Conservation (phyloP, 1,140 invertebrate species). For the Sarcophaga peregrina region DNA sequence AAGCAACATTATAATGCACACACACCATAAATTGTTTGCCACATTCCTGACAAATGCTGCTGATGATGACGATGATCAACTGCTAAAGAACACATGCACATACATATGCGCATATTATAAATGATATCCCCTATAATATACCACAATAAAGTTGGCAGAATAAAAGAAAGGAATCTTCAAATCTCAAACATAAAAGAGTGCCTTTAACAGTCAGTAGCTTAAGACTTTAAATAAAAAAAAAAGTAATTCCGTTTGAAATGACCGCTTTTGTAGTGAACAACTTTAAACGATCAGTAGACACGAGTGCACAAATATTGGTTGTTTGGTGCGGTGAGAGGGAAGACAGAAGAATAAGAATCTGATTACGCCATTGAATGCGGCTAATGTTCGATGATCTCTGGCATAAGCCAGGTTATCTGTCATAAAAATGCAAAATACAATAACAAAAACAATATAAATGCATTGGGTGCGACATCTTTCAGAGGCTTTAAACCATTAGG, state of each 20-base stretch:
- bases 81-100: not conserved
- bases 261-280: not conserved
- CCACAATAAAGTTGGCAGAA: not conserved
- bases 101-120: not conserved
- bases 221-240: not conserved
- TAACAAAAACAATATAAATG: not conserved
- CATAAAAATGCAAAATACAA: constrained; percentile 1
- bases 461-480: constrained; percentile 37
- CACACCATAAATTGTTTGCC: too few relatives aligned
- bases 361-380: not conserved
- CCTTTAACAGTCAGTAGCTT: not conserved
- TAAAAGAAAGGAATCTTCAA: not conserved
- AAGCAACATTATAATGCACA: too few relatives aligned
- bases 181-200: not conserved
- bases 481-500: not conserved
- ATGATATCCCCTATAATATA: not conserved
- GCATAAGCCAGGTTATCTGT: constrained; percentile 39
- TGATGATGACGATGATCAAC: not conserved
- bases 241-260: not conserved
- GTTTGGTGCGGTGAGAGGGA: not conserved
- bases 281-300: too few relatives aligned
- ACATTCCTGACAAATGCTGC: too few relatives aligned
- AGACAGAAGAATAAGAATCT: not conserved
- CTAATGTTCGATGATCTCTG: constrained; percentile 41
- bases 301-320: too few relatives aligned